Percentiles rank a stretch among this genome's conserved stretches.
These are phyloP conservation scores for Centropyge bicolor DNA, from an alignment of 2,797 vertebrate genomes.

Conservation along the genomic window DNA sequence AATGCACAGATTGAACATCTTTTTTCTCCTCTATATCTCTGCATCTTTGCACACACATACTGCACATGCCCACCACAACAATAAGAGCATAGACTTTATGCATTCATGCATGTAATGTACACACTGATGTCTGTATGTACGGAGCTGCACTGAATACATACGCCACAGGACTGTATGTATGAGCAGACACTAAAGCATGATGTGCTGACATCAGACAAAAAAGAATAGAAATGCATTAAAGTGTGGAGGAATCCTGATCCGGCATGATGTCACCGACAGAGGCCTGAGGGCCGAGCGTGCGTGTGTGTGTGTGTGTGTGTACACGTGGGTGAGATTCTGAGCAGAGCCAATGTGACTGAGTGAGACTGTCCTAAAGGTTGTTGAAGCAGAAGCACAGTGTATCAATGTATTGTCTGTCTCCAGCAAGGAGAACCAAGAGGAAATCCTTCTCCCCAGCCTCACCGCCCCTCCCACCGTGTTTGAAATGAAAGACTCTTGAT, in stretches of 20 bases:
- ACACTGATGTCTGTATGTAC: slow-evolving; percentile 79
- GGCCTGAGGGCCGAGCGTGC: slow-evolving; percentile 38
- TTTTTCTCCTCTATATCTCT: slow-evolving; percentile 35
- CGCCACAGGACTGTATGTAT: slow-evolving; percentile 76
- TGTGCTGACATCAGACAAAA: slow-evolving; percentile 75
- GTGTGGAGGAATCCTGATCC: slow-evolving; percentile 71
- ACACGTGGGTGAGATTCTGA: slow-evolving; percentile 28
- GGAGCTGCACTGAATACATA: slow-evolving; percentile 80
- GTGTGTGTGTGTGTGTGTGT: slow-evolving; percentile 38
- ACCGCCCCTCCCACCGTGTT: slow-evolving; percentile 24
- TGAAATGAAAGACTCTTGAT: slow-evolving; percentile 40
- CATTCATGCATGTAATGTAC: slow-evolving; percentile 79
- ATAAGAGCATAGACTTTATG: slow-evolving; percentile 63
- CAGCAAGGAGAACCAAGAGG: slow-evolving; percentile 20
- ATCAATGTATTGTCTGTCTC: slow-evolving; percentile 42
- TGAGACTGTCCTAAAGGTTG: slow-evolving; percentile 44
- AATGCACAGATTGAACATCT: slow-evolving; percentile 61
- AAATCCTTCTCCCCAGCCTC: slow-evolving; percentile 29
- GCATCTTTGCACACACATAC: slow-evolving; percentile 43
- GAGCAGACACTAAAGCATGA: slow-evolving; percentile 79
- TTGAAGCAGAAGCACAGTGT: slow-evolving; percentile 51
- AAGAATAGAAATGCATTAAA: slow-evolving; percentile 73
- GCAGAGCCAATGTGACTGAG: slow-evolving; percentile 53
- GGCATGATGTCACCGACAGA: slow-evolving; percentile 74
- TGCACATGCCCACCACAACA: slow-evolving; percentile 34